These are phyloP conservation scores for Psix sp. DNA, from an alignment of 1,140 invertebrate genomes.

Conservation along the genomic window DNA sequence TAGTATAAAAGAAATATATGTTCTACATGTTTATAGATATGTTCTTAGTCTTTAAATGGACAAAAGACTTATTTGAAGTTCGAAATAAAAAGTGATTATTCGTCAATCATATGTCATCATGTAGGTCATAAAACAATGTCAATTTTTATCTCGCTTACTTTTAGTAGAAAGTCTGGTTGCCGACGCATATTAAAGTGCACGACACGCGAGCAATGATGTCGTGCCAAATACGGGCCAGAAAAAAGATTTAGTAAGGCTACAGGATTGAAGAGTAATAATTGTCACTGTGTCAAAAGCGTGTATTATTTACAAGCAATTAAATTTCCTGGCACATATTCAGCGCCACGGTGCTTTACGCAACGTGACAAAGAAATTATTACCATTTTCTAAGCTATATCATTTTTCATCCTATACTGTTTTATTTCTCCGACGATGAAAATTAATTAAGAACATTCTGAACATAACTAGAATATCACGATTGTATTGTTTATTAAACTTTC, in stretches of 20 bases:
- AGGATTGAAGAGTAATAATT: conserved; percentile 43
- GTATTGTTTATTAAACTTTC: conserved; percentile 5
- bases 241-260: conserved; percentile 35
- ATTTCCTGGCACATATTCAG: background rate
- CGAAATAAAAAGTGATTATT: too few species aligned
- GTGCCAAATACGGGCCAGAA: conserved; percentile 19
- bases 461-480: conserved; percentile 1
- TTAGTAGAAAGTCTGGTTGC: conserved; percentile 27
- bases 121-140: conserved; percentile 31
- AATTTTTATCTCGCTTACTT: conserved; percentile 34
- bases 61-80: too few species aligned
- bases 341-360: conserved; percentile 29
- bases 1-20: too few species aligned
- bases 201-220: conserved; percentile 13
- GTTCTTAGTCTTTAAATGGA: too few species aligned
- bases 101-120: too few species aligned
- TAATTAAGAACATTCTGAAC: background rate
- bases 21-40: too few species aligned
- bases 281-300: conserved; percentile 31
- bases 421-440: conserved; percentile 6
- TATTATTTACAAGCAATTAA: conserved; percentile 43
- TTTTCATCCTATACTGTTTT: conserved; percentile 13
- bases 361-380: conserved; percentile 4
- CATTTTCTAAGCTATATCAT: conserved; percentile 13
- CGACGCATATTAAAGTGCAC: conserved; percentile 23